phyloP scores from a whole-genome alignment of 2,797 vertebrate species.

The Menidia menidia region DNA sequence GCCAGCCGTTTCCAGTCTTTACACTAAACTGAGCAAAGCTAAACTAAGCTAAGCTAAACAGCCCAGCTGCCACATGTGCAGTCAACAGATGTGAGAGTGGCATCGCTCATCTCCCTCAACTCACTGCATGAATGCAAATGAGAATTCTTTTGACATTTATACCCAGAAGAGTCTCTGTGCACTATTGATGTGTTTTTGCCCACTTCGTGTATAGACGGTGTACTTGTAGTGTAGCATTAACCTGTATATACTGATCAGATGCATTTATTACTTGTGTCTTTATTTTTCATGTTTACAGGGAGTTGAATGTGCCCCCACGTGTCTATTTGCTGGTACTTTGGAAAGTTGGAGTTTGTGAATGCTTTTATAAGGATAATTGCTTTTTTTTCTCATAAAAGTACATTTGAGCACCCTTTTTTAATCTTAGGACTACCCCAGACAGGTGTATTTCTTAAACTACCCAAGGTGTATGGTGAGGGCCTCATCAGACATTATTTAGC shows the following conservation, averaged over 20 bases:
- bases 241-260: constrained; percentile 73
- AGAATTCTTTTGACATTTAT: constrained; percentile 14
- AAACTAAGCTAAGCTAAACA: neutral
- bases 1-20: neutral
- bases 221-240: constrained; percentile 54
- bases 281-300: constrained; percentile 74
- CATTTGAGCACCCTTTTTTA: constrained; percentile 72
- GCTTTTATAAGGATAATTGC: constrained; percentile 70
- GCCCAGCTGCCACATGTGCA: neutral
- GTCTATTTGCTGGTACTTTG: constrained; percentile 64
- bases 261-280: constrained; percentile 58
- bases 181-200: constrained; percentile 48
- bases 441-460: constrained; percentile 52
- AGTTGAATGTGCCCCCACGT: constrained; percentile 61
- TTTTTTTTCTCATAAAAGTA: constrained; percentile 67
- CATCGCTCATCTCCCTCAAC: neutral
- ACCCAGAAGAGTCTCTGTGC: constrained; percentile 44
- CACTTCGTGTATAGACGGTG: constrained; percentile 49
- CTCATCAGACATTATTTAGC: constrained; percentile 50
- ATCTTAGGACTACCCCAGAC: constrained; percentile 47
- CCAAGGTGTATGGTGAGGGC: constrained; percentile 48
- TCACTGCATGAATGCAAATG: constrained; percentile 7
- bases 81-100: neutral
- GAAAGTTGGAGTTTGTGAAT: constrained; percentile 66
- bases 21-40: neutral